Evolutionary conservation across 2,888 invertebrate species (phyloP), one percentile per base, ranked within the genome.

Genomic region (Lycaena phlaeas): DNA sequence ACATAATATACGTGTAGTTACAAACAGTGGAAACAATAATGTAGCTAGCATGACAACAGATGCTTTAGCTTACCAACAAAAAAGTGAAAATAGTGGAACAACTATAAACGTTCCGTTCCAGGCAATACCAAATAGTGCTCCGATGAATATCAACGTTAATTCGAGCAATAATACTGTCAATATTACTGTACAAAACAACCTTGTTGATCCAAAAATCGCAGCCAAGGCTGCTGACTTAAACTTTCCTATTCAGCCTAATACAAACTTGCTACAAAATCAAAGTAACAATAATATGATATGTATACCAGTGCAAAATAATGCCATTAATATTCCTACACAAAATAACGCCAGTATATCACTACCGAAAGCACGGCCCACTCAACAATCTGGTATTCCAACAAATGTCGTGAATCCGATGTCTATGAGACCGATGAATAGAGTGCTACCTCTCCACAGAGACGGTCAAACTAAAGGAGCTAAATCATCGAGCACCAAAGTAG

Each of bases 341-440:
- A 85, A 73, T 45, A 76, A 77, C 52, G 74, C 87, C 25, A 88
- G 88, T 55, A 89, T 89, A 49, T 86, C 85, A 44, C 72, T 89
- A 46, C 89, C 89, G 4, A 87, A 87, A 54, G 87, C 89, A 39
- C 84, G 86, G 18, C 79, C 86, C 7, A 87, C 88, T 45, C 88
- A 87, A 58, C 87, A 87, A 54, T 78, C 77, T 45, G 86, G 87
- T 25, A 88, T 91, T 53, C 90, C 90, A 11, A 91, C 90, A 7
- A 91, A 91, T 63, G 88, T 91, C 38, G 91, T 91, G 0, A 90
- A 89, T 59, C 91, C 91, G 1, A 88, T 90, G 74, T 76, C 79
- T 3, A 85, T 74, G 68, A 79, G 92, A 43, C 93, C 93, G 28
- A 93, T 92, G 86, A 93, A 92, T 61, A 86, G 93, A 47, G 93